A percentile compares a stretch with the other conserved stretches of the same genome.
These are phyloP conservation scores for Channa argus DNA, from an alignment of 2,113 vertebrate species.

Conservation along the genomic window DNA sequence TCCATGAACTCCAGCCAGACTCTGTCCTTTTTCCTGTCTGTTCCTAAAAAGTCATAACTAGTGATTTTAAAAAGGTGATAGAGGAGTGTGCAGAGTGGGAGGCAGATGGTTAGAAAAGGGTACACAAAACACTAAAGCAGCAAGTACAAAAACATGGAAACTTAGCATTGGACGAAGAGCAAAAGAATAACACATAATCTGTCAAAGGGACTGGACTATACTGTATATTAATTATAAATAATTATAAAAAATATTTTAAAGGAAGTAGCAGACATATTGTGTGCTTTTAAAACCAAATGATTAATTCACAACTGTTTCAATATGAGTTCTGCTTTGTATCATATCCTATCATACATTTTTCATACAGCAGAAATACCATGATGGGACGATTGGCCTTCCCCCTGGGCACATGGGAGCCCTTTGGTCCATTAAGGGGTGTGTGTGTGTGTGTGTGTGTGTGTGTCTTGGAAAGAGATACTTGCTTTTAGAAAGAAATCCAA, in stretches of 20 bases:
- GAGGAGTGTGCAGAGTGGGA: background rate
- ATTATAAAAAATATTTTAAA: constrained; percentile 28
- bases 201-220: background rate
- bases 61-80: constrained; percentile 12
- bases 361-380: constrained; percentile 74
- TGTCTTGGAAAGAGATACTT: constrained; percentile 67
- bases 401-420: constrained; percentile 71
- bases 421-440: constrained; percentile 78
- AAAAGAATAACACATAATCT: background rate
- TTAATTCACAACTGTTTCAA: constrained; percentile 74
- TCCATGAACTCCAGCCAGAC: constrained; percentile 58
- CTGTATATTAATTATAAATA: too few species aligned
- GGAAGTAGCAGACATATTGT: constrained; percentile 31
- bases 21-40: constrained; percentile 66
- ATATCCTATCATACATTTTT: constrained; percentile 84
- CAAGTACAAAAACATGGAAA: background rate
- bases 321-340: constrained; percentile 75
- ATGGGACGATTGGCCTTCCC: constrained; percentile 59
- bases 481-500: constrained; percentile 62
- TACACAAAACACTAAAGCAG: background rate
- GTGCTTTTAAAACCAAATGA: constrained; percentile 75
- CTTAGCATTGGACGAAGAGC: background rate
- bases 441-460: constrained; percentile 25
- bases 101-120: background rate
- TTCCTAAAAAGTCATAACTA: constrained; percentile 61